Base-by-base conservation (phyloP, 2,113 vertebrate genomes). In the Paracanthobrama guichenoti region DNA sequence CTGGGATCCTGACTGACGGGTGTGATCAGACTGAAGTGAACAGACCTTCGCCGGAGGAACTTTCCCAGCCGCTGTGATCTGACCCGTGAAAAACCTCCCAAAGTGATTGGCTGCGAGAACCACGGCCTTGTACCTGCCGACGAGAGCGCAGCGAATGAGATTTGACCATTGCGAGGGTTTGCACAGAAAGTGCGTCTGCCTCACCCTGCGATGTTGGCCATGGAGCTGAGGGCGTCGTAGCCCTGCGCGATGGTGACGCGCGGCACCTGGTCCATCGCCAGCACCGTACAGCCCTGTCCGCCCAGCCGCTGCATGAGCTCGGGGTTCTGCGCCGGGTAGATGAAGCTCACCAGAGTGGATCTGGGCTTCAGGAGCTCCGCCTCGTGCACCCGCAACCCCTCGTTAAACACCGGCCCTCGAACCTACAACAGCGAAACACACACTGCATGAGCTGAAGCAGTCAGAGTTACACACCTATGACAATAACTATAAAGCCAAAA, bases 241-340 rank as follows among this genome's bases (percentile, higher is more conserved):
- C 95, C 94, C 90, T 95, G 95, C 2, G 95, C 95, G 50, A 96
- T 95, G 71, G 95, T 95, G 78, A 96, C 95, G 42, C 94, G 87
- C 83, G 95, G 92, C 71, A 95, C 94, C 90, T 95, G 92, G 83
- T 95, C 94, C 94, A 94, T 94, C 76, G 94, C 94, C 83, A 95
- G 84, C 78, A 95, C 92, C 0, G 87, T 93, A 90, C 91, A 89
- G 89, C 94, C 91, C 72, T 91, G 91, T 73, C 92, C 89, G 48
- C 89, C 87, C 80, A 94, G 91, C 84, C 91, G 94, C 16, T 84
- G 84, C 92, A 94, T 92, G 50, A 95, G 91, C 13, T 94, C 92
- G 7, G 90, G 85, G 87, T 96, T 96, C 90, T 95, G 94, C 0
- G 94, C 93, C 16, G 93, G 93, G 83, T 95, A 95, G 84, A 94